A percentile compares a stretch with the other conserved stretches of the same genome.
Conservation (phyloP, 2,797 vertebrate species). For the Chaunax sp. region DNA sequence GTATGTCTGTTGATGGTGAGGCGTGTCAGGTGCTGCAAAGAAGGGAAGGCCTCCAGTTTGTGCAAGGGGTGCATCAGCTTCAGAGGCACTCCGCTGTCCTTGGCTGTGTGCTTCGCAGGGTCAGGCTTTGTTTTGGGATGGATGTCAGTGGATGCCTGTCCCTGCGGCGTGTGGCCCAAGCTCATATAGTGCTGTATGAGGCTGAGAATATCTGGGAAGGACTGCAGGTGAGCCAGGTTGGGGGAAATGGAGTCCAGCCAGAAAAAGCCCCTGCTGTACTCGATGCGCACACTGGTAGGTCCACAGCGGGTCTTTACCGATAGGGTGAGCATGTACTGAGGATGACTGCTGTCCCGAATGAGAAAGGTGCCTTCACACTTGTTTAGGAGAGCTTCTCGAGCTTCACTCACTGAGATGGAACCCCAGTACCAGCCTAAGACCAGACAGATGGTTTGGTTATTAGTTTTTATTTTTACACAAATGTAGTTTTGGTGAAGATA, state of each 20-base stretch:
- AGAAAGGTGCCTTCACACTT: slow-evolving; percentile 93
- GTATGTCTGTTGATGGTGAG: slow-evolving; percentile 89
- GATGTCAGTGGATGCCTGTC: slow-evolving; percentile 49
- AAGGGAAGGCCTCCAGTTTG: slow-evolving; percentile 84
- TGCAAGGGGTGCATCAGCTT: slow-evolving; percentile 87
- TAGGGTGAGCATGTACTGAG: slow-evolving; percentile 92
- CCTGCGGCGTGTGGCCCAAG: slow-evolving; percentile 75
- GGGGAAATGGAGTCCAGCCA: slow-evolving; percentile 91
- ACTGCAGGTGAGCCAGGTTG: slow-evolving; percentile 86
- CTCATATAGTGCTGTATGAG: slow-evolving; percentile 91
- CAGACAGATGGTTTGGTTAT: slow-evolving; percentile 7
- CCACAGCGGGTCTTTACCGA: slow-evolving; percentile 93
- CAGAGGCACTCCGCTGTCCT: slow-evolving; percentile 86
- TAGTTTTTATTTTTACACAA: not conserved
- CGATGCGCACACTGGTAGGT: slow-evolving; percentile 93
- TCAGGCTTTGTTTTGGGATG: slow-evolving; percentile 56
- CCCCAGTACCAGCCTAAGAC: slow-evolving; percentile 96
- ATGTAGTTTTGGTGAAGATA: not conserved
- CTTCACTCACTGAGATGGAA: slow-evolving; percentile 90
- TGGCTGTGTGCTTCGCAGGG: slow-evolving; percentile 53
- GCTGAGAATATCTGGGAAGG: slow-evolving; percentile 91
- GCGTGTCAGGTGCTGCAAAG: slow-evolving; percentile 92
- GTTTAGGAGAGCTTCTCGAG: slow-evolving; percentile 89
- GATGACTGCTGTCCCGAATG: slow-evolving; percentile 94
- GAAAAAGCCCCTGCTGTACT: slow-evolving; percentile 89